These are phyloP conservation scores for Lordiphosa mommai DNA, from an alignment of 1,140 invertebrate genomes.

Conservation along the genomic window DNA sequence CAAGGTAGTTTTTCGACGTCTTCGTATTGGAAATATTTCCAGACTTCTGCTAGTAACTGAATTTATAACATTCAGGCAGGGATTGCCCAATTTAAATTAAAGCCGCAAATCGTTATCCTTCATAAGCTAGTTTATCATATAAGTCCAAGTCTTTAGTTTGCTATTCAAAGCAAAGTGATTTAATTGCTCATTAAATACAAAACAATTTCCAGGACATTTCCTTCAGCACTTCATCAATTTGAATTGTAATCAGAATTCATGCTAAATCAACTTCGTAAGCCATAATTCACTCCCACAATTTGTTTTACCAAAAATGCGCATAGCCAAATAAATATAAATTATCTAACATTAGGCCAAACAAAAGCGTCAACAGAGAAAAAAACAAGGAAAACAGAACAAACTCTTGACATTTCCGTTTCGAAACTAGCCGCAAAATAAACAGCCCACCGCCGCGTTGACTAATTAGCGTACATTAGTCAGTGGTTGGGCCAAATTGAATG, in stretches of 20 bases:
- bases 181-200: too few species aligned
- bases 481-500: slow-evolving; percentile 56
- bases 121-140: too few species aligned
- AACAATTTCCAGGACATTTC: too few species aligned
- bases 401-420: slow-evolving; percentile 1
- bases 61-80: too few species aligned
- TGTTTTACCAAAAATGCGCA: slow-evolving; percentile 29
- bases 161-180: too few species aligned
- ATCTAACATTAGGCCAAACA: slow-evolving; percentile 38
- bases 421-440: slow-evolving; percentile 35
- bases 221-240: slow-evolving; percentile 21
- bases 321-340: slow-evolving; percentile 59
- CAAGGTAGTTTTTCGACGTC: too few species aligned
- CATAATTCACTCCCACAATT: slow-evolving; percentile 15
- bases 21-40: too few species aligned
- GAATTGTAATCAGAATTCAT: slow-evolving; percentile 12
- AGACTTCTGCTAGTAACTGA: too few species aligned
- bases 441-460: slow-evolving; percentile 33
- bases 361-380: slow-evolving; percentile 5
- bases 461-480: slow-evolving; percentile 67
- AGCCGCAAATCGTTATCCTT: too few species aligned
- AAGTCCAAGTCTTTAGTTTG: too few species aligned
- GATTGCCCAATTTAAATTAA: too few species aligned
- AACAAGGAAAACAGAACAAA: too few species aligned
- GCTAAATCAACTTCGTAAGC: slow-evolving; percentile 14